Conservation (phyloP, 2,888 invertebrate genomes). For the Dryobota labecula region DNA sequence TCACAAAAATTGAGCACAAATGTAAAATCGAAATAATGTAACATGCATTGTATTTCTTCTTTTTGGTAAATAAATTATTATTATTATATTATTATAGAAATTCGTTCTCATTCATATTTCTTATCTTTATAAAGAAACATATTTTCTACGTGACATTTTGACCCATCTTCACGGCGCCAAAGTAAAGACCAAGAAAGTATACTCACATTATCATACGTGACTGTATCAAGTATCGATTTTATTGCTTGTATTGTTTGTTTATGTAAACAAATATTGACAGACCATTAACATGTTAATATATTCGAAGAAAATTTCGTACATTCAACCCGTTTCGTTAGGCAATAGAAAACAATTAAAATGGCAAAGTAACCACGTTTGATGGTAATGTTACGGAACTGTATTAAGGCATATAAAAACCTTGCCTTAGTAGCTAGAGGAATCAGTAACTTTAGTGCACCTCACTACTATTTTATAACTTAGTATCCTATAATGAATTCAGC, state of each 20-base stretch:
- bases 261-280: constrained; percentile 21
- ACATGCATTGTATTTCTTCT: too few species aligned
- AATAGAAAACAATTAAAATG: neutral
- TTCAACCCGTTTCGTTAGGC: neutral
- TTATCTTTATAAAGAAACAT: neutral
- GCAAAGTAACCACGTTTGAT: neutral
- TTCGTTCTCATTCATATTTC: neutral
- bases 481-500: neutral
- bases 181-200: neutral
- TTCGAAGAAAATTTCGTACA: constrained; percentile 9
- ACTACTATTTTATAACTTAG: neutral
- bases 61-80: too few species aligned
- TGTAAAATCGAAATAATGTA: too few species aligned
- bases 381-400: neutral
- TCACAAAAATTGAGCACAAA: too few species aligned
- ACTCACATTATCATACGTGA: neutral
- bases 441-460: neutral
- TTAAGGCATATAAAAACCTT: neutral
- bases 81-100: too few species aligned
- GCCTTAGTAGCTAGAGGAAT: neutral
- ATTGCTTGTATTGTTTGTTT: neutral
- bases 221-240: constrained; percentile 24
- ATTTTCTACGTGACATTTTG: neutral
- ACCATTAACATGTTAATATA: constrained; percentile 29
- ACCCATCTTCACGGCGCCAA: neutral